phyloP scores from a whole-genome alignment of 2,113 vertebrate genomes.

The Electrona antarctica region DNA sequence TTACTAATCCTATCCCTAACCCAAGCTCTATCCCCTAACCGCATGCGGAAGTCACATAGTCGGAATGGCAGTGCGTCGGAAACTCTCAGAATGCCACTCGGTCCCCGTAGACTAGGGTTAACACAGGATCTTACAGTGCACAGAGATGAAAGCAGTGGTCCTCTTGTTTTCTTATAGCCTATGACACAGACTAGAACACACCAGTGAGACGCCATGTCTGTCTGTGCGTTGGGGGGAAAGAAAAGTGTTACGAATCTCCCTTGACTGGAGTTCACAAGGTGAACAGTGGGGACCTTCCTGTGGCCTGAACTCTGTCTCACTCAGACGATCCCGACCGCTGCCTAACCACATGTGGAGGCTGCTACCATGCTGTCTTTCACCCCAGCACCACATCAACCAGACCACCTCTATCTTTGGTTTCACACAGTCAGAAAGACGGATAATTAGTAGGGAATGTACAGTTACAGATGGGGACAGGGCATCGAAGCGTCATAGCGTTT shows the following conservation, averaged over 20 bases:
- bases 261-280: slow-evolving; percentile 47
- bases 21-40: too few relatives aligned
- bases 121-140: too few relatives aligned
- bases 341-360: slow-evolving; percentile 65
- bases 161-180: too few relatives aligned
- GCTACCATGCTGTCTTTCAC: slow-evolving; percentile 69
- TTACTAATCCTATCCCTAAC: too few relatives aligned
- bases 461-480: background rate
- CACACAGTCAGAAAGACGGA: slow-evolving; percentile 70
- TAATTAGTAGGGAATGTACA: slow-evolving; percentile 56
- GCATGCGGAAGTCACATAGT: too few relatives aligned
- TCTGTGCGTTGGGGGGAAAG: too few relatives aligned
- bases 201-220: slow-evolving; percentile 24
- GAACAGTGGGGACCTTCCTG: slow-evolving; percentile 45
- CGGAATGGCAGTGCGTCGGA: too few relatives aligned
- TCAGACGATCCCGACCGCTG: slow-evolving; percentile 61
- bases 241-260: too few relatives aligned
- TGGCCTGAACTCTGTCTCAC: slow-evolving; percentile 69
- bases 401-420: slow-evolving; percentile 65
- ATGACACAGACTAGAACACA: slow-evolving; percentile 5
- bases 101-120: too few relatives aligned
- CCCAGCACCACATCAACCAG: slow-evolving; percentile 57
- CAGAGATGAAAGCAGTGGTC: too few relatives aligned
- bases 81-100: too few relatives aligned
- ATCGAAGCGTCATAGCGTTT: too few relatives aligned